phyloP scores from a whole-genome alignment of 2,797 vertebrate genomes.

The Pangasius djambal region DNA sequence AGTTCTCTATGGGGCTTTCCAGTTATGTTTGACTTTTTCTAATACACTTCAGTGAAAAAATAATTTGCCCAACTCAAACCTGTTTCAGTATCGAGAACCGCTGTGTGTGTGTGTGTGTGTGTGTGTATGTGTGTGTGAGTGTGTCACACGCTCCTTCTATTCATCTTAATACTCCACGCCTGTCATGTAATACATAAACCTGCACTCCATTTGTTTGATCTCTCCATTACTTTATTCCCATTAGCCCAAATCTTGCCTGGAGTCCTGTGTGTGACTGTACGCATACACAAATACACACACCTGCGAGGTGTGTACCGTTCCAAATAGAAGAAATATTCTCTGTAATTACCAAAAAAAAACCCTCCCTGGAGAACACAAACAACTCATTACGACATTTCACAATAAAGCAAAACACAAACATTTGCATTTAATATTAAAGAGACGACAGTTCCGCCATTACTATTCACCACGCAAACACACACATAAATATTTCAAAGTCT shows the following conservation, averaged over 20 bases:
- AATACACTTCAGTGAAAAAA: not conserved
- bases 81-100: not conserved
- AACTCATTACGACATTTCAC: slow-evolving; percentile 49
- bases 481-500: slow-evolving; percentile 58
- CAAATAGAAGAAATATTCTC: slow-evolving; percentile 37
- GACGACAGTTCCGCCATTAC: slow-evolving; percentile 36
- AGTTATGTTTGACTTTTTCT: not conserved
- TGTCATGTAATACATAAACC: slow-evolving; percentile 19
- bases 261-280: slow-evolving; percentile 10
- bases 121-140: slow-evolving; percentile 20
- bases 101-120: slow-evolving; percentile 16
- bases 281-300: slow-evolving; percentile 1
- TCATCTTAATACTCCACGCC: slow-evolving; percentile 34
- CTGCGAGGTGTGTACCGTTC: slow-evolving; percentile 20
- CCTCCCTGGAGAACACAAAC: slow-evolving; percentile 39
- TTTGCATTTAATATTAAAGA: slow-evolving; percentile 57
- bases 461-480: slow-evolving; percentile 41
- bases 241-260: slow-evolving; percentile 29
- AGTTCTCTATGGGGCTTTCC: not conserved
- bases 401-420: slow-evolving; percentile 50
- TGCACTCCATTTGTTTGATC: slow-evolving; percentile 15
- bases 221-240: slow-evolving; percentile 33
- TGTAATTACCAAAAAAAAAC: slow-evolving; percentile 16
- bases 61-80: not conserved
- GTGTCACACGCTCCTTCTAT: slow-evolving; percentile 9